Conservation (phyloP, 2,888 invertebrate species). For the Yponomeuta sedellus region DNA sequence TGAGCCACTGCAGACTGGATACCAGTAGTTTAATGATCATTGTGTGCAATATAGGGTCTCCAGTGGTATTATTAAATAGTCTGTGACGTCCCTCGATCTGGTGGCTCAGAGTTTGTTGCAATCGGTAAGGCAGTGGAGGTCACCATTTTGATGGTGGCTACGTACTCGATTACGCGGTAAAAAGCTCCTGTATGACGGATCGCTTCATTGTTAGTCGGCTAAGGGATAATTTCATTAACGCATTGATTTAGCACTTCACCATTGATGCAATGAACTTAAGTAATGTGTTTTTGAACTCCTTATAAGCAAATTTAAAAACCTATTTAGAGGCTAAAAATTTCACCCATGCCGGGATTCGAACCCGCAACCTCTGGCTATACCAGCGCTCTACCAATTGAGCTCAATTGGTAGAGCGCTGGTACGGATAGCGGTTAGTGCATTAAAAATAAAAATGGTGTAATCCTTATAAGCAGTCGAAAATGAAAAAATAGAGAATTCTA, state of each 20-base stretch:
- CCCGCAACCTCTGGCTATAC: too few relatives aligned
- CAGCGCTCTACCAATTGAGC: too few relatives aligned
- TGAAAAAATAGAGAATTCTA: too few relatives aligned
- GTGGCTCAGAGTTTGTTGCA: neutral
- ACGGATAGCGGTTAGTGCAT: too few relatives aligned
- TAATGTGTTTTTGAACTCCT: neutral
- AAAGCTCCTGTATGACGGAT: neutral
- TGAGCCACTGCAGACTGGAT: neutral
- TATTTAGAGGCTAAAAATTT: too few relatives aligned
- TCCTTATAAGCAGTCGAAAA: too few relatives aligned
- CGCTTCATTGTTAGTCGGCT: neutral
- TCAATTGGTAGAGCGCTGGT: too few relatives aligned
- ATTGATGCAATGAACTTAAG: neutral
- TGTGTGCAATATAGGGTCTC: neutral
- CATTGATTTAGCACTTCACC: neutral
- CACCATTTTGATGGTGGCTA: neutral
- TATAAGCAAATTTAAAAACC: too few relatives aligned
- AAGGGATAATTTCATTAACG: slow-evolving; percentile 3
- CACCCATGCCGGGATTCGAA: too few relatives aligned
- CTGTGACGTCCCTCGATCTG: neutral
- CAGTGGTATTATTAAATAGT: neutral
- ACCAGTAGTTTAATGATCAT: neutral
- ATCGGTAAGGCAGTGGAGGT: neutral
- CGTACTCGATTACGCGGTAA: neutral
- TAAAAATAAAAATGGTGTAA: too few relatives aligned